Evolutionary conservation across 2,113 vertebrate species (phyloP).

Genomic region (Ivindomyrus marchei): DNA sequence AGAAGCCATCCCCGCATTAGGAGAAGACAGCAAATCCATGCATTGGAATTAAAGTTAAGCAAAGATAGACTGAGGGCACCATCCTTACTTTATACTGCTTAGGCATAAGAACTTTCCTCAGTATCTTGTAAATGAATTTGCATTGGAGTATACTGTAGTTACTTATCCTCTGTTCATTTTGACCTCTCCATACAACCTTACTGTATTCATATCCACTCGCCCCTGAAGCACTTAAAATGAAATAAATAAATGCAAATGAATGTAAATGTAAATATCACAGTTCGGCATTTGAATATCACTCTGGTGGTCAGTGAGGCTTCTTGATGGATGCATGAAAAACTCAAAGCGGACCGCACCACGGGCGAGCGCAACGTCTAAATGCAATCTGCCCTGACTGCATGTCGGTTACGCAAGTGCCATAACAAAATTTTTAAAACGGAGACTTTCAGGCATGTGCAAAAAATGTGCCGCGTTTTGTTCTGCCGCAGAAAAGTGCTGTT

Average conservation of each 20-base stretch:
- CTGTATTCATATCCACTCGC: not conserved
- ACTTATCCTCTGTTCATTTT: not conserved
- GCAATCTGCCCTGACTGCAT: not conserved
- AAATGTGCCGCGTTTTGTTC: not conserved
- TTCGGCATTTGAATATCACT: not conserved
- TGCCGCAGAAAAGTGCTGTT: not conserved
- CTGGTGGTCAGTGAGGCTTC: not conserved
- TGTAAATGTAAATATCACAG: conserved; percentile 7
- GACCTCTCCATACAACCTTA: not conserved
- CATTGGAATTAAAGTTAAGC: not conserved
- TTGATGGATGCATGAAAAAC: not conserved
- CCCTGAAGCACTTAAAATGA: not conserved
- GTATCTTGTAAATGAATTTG: not conserved
- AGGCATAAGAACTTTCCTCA: not conserved
- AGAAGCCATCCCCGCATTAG: not conserved
- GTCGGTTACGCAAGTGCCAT: not conserved
- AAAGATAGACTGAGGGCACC: not conserved
- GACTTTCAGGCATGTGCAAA: not conserved
- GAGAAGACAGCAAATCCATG: not conserved
- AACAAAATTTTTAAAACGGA: not conserved
- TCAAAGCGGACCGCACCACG: not conserved
- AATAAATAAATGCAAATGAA: conserved; percentile 6
- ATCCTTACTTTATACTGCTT: not conserved
- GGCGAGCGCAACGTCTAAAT: not conserved
- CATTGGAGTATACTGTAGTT: not conserved